Percentiles rank a stretch among this genome's conserved stretches.
phyloP scores from a whole-genome alignment of 1,140 invertebrate species.

The Meteorus sp. region DNA sequence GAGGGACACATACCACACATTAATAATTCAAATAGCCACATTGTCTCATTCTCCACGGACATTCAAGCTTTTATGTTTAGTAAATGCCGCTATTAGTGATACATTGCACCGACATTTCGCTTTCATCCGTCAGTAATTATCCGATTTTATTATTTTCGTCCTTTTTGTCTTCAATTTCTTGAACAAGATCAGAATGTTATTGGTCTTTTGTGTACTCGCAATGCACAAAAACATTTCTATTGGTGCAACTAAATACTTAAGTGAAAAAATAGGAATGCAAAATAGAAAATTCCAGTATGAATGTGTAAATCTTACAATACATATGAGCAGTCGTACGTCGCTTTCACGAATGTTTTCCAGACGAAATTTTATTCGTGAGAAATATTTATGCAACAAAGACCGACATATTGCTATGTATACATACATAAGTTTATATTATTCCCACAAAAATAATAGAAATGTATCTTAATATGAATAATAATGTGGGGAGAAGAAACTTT shows the following conservation, averaged over 20 bases:
- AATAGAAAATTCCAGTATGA: background rate
- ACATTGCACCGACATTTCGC: background rate
- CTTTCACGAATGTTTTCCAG: constrained; percentile 24
- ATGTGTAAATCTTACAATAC: too few species aligned
- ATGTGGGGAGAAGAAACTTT: background rate
- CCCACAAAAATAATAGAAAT: constrained; percentile 16
- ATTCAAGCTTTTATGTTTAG: background rate
- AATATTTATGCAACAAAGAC: constrained; percentile 23
- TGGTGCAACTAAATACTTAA: too few species aligned
- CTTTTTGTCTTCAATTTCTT: background rate
- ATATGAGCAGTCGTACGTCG: background rate
- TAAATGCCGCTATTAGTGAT: background rate
- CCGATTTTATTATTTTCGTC: background rate
- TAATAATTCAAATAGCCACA: background rate
- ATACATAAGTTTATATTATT: constrained; percentile 17
- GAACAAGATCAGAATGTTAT: background rate
- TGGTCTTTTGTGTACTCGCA: background rate
- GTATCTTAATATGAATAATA: background rate
- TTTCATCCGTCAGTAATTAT: background rate
- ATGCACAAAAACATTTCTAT: background rate
- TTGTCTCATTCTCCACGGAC: background rate
- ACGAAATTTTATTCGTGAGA: constrained; percentile 8
- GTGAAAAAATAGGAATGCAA: too few species aligned
- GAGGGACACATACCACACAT: background rate
- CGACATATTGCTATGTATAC: too few species aligned